phyloP scores from a whole-genome alignment of 2,113 vertebrate genomes.

The Lampris incognitus region DNA sequence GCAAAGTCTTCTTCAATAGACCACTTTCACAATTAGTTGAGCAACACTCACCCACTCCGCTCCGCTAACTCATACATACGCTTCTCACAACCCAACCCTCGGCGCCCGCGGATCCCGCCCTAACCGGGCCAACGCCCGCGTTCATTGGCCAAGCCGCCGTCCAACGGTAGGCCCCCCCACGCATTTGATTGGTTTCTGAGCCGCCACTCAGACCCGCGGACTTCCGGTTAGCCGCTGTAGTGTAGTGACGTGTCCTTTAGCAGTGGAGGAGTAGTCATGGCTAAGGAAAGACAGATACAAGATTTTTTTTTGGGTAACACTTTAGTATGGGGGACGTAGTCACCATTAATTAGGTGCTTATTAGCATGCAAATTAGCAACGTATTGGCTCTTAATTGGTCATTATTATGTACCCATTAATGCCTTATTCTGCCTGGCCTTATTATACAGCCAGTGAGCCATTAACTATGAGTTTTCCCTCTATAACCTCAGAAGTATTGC shows the following conservation, averaged over 20 bases:
- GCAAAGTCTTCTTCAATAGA: not conserved
- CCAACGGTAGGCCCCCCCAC: fast-evolving
- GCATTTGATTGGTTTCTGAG: conserved; percentile 60
- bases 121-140: not conserved
- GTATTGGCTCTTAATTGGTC: too few relatives aligned
- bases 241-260: conserved; percentile 85
- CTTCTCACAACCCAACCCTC: conserved; percentile 72
- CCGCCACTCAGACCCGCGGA: conserved; percentile 49
- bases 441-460: too few relatives aligned
- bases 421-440: too few relatives aligned
- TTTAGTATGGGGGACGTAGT: too few relatives aligned
- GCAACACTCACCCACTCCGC: conserved; percentile 73
- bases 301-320: too few relatives aligned
- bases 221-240: conserved; percentile 42
- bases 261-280: not conserved
- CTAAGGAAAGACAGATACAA: too few relatives aligned
- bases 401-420: too few relatives aligned
- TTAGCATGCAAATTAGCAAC: too few relatives aligned
- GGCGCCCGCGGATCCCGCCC: conserved; percentile 59
- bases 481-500: too few relatives aligned
- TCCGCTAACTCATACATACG: conserved; percentile 68
- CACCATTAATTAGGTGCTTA: too few relatives aligned
- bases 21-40: conserved; percentile 44
- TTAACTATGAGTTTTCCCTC: too few relatives aligned
- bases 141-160: conserved; percentile 68